A percentile compares a stretch with the other conserved stretches of the same genome.
Conservation (phyloP, 2,888 invertebrate genomes). For the Meloe dianella region DNA sequence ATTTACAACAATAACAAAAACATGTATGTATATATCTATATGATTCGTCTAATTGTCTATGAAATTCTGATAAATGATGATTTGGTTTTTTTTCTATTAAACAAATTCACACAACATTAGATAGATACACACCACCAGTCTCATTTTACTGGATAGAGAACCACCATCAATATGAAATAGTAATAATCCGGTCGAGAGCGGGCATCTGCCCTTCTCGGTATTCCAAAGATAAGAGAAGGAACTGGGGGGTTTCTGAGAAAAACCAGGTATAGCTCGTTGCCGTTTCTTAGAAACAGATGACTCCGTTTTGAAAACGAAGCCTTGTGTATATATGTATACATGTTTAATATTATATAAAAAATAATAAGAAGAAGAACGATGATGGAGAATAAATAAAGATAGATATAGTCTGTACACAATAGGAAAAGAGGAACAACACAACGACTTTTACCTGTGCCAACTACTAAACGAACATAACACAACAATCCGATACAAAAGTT, state of each 20-base stretch:
- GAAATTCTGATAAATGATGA: too few relatives aligned
- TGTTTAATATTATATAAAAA: too few relatives aligned
- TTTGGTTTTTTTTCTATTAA: too few relatives aligned
- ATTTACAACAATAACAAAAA: too few relatives aligned
- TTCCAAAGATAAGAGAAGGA: conserved; percentile 28
- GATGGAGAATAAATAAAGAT: background rate
- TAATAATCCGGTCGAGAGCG: background rate
- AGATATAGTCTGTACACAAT: background rate
- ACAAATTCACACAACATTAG: too few relatives aligned
- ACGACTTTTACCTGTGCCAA: background rate
- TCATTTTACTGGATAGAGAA: too few relatives aligned
- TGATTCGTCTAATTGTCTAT: too few relatives aligned
- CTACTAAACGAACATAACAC: background rate
- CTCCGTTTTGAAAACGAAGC: conserved; percentile 11
- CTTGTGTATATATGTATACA: too few relatives aligned
- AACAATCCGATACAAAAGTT: background rate
- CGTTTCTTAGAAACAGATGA: conserved; percentile 39
- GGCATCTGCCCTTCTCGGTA: conserved; percentile 35
- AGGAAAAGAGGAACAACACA: background rate
- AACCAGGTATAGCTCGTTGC: conserved; percentile 39
- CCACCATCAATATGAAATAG: background rate
- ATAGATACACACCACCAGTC: background rate
- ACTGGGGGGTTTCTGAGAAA: conserved; percentile 36
- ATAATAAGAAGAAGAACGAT: too few relatives aligned
- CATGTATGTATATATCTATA: too few relatives aligned